Conservation (phyloP, 2,113 vertebrate species). For the Redunca redunca region DNA sequence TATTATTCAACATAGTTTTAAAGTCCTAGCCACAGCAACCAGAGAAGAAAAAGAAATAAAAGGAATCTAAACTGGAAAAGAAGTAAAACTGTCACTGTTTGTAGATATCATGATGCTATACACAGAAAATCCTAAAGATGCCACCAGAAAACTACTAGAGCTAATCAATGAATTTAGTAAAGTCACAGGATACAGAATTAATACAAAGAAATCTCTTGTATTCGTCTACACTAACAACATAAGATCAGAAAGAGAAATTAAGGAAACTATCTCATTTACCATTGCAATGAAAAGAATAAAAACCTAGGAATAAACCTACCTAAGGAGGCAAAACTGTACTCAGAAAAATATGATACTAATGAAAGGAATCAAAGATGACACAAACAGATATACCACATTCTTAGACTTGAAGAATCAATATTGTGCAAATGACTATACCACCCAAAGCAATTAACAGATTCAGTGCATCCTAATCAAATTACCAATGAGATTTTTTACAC, state of each 20-base stretch:
- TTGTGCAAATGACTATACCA: neutral
- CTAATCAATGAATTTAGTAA: neutral
- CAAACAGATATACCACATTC: neutral
- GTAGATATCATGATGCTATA: neutral
- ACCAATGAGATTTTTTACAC: neutral
- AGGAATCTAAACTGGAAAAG: neutral
- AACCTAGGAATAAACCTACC: neutral
- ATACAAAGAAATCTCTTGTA: neutral
- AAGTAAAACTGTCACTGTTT: neutral
- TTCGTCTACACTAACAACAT: neutral
- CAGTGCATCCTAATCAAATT: neutral
- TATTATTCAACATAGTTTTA: neutral
- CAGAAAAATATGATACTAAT: neutral
- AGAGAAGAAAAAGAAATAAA: neutral
- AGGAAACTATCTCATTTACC: neutral
- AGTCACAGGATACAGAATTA: neutral
- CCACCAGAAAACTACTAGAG: neutral
- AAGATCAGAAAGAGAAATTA: neutral
- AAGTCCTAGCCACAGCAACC: neutral
- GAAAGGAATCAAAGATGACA: neutral
- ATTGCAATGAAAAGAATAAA: neutral
- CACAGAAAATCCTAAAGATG: neutral
- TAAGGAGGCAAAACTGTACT: neutral
- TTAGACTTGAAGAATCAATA: neutral
- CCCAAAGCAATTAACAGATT: neutral